Conservation (phyloP, 2,113 vertebrate genomes). For the Ornithorhynchus anatinus region DNA sequence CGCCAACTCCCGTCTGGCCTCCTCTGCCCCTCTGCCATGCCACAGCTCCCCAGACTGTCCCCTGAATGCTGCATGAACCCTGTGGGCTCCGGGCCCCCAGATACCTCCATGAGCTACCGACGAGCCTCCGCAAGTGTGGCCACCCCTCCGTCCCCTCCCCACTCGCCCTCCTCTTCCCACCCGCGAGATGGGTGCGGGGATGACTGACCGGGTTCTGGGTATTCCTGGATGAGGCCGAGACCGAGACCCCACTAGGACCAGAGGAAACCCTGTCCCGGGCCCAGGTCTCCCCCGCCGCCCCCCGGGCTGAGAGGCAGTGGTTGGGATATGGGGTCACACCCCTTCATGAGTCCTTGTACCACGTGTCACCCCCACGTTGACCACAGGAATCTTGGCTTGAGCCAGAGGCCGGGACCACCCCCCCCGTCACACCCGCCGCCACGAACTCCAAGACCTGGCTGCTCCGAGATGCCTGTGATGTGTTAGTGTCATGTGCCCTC, state of each 20-base stretch:
- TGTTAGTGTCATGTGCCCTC: no score
- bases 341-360: no score
- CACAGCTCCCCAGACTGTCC: no score
- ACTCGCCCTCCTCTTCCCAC: not conserved
- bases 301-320: not conserved
- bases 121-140: slow-evolving; percentile 46
- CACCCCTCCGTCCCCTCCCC: not conserved
- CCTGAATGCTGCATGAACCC: slow-evolving; percentile 77
- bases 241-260: not conserved
- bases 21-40: no score
- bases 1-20: no score
- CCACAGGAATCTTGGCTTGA: no score
- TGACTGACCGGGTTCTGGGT: not conserved
- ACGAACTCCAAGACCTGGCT: no score
- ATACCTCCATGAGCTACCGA: slow-evolving; percentile 68
- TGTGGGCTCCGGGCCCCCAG: slow-evolving; percentile 62
- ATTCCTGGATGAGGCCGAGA: not conserved
- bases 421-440: no score
- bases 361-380: no score
- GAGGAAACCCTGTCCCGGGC: not conserved
- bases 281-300: not conserved
- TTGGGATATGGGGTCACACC: slow-evolving; percentile 2
- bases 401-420: no score
- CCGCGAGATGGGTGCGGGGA: not conserved
- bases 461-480: no score